phyloP scores from a whole-genome alignment of 2,888 invertebrate genomes.

The Aethes cnicana region DNA sequence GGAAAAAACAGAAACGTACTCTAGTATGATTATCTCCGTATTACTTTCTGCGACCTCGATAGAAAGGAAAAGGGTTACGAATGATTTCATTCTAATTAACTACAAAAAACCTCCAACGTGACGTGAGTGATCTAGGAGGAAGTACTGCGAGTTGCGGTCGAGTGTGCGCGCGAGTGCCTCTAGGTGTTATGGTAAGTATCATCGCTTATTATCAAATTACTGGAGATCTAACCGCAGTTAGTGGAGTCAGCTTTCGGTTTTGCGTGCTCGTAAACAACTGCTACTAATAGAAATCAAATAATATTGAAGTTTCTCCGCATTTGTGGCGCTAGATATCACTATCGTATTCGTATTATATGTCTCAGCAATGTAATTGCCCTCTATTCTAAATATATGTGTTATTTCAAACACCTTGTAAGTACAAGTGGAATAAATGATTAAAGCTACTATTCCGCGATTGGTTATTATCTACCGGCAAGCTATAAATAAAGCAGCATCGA shows the following conservation, averaged over 20 bases:
- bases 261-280: constrained; percentile 1
- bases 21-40: constrained; percentile 23
- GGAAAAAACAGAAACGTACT: constrained; percentile 26
- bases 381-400: too few species aligned
- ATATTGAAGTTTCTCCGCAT: constrained; percentile 13
- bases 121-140: constrained; percentile 8
- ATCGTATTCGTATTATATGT: too few species aligned
- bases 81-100: constrained; percentile 26
- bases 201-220: constrained; percentile 23
- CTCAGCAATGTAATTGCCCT: too few species aligned
- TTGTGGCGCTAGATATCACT: too few species aligned
- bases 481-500: constrained; percentile 1
- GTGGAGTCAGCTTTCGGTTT: constrained; percentile 19
- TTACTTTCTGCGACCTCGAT: constrained; percentile 23
- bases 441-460: constrained; percentile 6
- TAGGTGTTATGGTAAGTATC: constrained; percentile 22
- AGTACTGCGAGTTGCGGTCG: constrained; percentile 15
- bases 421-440: background rate
- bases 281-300: too few species aligned
- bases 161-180: constrained; percentile 1
- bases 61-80: constrained; percentile 28
- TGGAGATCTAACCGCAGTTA: constrained; percentile 11
- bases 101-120: background rate
- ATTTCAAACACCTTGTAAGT: too few species aligned
- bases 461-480: background rate